Conservation (phyloP, 2,113 vertebrate species). For the Melanotaenia duboulayi region DNA sequence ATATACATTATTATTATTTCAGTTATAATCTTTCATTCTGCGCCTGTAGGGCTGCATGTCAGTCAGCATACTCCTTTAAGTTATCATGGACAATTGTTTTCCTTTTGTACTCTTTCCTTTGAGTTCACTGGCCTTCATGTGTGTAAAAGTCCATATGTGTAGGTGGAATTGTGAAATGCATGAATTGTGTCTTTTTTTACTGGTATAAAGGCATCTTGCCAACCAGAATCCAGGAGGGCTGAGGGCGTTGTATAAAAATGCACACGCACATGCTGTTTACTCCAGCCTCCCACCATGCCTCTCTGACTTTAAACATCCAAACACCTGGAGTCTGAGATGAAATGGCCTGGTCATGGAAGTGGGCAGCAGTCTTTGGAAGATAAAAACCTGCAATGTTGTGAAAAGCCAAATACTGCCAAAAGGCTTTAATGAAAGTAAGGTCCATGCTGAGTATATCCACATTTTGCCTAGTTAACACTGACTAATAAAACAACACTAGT, state of each 20-base stretch:
- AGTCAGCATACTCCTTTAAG: neutral
- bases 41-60: neutral
- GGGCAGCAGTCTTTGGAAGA: slow-evolving; percentile 49
- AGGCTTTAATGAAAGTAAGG: slow-evolving; percentile 39
- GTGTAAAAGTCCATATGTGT: slow-evolving; percentile 50
- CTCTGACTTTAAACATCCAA: slow-evolving; percentile 69
- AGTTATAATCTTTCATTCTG: neutral
- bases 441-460: slow-evolving; percentile 25
- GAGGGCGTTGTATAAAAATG: slow-evolving; percentile 78
- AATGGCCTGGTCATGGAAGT: slow-evolving; percentile 53
- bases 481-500: slow-evolving; percentile 38
- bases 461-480: slow-evolving; percentile 53
- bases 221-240: slow-evolving; percentile 53
- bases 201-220: slow-evolving; percentile 64
- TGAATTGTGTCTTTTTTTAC: slow-evolving; percentile 41
- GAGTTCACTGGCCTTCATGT: slow-evolving; percentile 37
- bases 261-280: slow-evolving; percentile 80
- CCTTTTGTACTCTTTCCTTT: slow-evolving; percentile 16
- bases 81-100: slow-evolving; percentile 11
- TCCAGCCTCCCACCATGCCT: slow-evolving; percentile 69
- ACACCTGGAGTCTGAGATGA: slow-evolving; percentile 71
- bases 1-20: neutral
- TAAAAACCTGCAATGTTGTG: slow-evolving; percentile 32
- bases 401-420: slow-evolving; percentile 50
- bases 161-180: slow-evolving; percentile 69